Evolutionary conservation across 2,797 vertebrate species (phyloP).

Genomic region (Catostomus latipinnis): DNA sequence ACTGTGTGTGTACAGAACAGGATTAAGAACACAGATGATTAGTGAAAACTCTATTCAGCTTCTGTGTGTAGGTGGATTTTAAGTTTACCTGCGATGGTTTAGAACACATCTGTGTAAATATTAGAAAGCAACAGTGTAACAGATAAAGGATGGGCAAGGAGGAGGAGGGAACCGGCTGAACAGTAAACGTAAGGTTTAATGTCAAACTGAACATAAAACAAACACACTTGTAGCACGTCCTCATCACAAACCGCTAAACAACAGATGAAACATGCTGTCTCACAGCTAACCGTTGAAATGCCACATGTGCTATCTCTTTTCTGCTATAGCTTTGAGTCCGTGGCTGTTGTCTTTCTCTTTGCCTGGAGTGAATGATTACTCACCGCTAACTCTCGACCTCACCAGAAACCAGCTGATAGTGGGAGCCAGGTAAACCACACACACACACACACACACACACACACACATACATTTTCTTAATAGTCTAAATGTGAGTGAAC

Average conservation of each 20-base stretch:
- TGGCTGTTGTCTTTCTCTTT: slow-evolving; percentile 91
- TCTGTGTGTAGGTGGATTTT: too few species aligned
- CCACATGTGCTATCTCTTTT: slow-evolving; percentile 11
- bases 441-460: slow-evolving; percentile 16
- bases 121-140: background rate
- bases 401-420: slow-evolving; percentile 93
- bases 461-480: too few species aligned
- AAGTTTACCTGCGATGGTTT: too few species aligned
- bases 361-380: slow-evolving; percentile 89
- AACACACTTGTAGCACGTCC: too few species aligned
- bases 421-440: slow-evolving; percentile 88
- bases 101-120: background rate
- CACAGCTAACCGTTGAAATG: slow-evolving; percentile 7
- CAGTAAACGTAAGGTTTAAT: too few species aligned
- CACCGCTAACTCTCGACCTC: slow-evolving; percentile 91
- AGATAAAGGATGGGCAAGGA: too few species aligned
- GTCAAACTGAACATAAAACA: too few species aligned
- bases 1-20: too few species aligned
- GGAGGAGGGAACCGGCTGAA: too few species aligned
- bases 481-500: too few species aligned
- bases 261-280: background rate
- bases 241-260: background rate
- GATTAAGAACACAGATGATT: too few species aligned
- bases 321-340: slow-evolving; percentile 82
- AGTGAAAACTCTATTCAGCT: too few species aligned